Conservation (phyloP, 2,888 invertebrate species). For the Hirudinaria manillensis region DNA sequence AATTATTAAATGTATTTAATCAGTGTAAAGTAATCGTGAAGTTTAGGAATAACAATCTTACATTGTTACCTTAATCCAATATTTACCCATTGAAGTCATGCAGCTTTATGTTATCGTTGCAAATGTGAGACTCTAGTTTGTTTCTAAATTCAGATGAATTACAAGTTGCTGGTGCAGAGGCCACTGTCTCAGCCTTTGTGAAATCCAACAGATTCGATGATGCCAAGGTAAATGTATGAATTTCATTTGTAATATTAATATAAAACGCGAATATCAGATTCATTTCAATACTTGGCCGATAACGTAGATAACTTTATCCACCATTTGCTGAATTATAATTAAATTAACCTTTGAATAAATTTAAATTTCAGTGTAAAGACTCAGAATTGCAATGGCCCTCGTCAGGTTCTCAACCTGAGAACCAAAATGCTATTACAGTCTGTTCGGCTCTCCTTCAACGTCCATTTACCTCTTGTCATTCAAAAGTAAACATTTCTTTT, state of each 20-base stretch:
- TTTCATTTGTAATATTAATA: not conserved
- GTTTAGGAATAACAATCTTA: too few species aligned
- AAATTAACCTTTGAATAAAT: too few species aligned
- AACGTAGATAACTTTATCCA: too few species aligned
- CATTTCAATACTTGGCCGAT: too few species aligned
- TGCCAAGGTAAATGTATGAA: not conserved
- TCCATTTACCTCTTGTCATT: conserved; percentile 19
- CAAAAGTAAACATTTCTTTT: not conserved
- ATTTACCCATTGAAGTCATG: too few species aligned
- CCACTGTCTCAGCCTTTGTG: not conserved
- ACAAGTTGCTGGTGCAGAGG: not conserved
- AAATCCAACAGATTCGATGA: conserved; percentile 21
- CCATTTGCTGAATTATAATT: too few species aligned
- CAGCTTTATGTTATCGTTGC: too few species aligned
- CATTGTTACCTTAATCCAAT: too few species aligned
- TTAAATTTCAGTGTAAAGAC: not conserved
- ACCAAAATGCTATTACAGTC: not conserved
- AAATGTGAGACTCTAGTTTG: too few species aligned
- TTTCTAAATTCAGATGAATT: conserved; percentile 15
- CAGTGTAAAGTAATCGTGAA: not conserved
- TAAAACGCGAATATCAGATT: not conserved
- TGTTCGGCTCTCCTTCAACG: not conserved
- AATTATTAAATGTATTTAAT: not conserved
- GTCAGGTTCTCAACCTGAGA: not conserved
- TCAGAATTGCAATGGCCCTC: not conserved